Evolutionary conservation across 2,797 vertebrate genomes (phyloP), one percentile per base, ranked within the genome.

Genomic region (Mallotus villosus): DNA sequence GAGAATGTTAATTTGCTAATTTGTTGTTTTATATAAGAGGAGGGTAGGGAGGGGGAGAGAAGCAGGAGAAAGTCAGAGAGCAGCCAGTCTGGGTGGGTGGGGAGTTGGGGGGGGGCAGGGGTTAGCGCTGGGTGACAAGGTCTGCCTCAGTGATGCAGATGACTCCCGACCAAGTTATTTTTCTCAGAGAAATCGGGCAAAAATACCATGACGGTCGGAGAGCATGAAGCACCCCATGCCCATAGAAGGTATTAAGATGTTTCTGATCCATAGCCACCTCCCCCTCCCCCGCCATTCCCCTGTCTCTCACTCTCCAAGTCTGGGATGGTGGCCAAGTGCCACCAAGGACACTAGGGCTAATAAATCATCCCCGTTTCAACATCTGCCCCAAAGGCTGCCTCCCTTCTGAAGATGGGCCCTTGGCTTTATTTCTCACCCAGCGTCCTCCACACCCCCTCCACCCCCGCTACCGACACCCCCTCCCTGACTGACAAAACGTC

Each of bases 251-350:
- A 92, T 89, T 83, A 85, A 92, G 91, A 93, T 91, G 85, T 90
- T 87, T 92, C 87, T 27, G 80, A 86, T 87, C 87, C 85, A 85
- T 79, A 78, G 82, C 85, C 66, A 68, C 86, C 84, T 85, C 84
- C 88, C 81, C 62, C 84, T 67, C 79, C 74, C 51, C 78, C 86
- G 75, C 82, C 79, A 82, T 85, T 88, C 82, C 89, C 81, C 72
- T 70, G 80, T 82, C 85, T 80, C 87, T 72, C 51, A 75, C 65
- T 67, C 84, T 8, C 83, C 81, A 86, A 90, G 84, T 94, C 95
- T 97, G 96, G 96, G 96, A 95, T 92, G 92, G 92, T 91, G 85
- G 95, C 95, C 96, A 97, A 95, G 91, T 94, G 95, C 95, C 96
- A 96, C 92, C 71, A 84, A 95, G 94, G 95, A 96, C 94, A 94